These are phyloP conservation scores for Saccostrea glomerata DNA, from an alignment of 1,140 invertebrate species.

Conservation along the genomic window DNA sequence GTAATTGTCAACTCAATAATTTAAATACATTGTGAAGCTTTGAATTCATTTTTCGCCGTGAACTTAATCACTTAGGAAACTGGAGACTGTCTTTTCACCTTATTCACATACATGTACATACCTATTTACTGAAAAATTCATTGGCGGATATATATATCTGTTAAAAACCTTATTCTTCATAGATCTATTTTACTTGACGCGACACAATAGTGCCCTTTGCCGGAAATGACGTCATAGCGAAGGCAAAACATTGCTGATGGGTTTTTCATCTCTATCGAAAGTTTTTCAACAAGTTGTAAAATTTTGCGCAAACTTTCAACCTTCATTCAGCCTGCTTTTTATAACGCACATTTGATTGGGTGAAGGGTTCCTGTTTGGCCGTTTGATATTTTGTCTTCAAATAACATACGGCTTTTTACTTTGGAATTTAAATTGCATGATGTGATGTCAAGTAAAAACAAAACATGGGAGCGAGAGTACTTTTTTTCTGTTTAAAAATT, in stretches of 20 bases:
- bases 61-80: background rate
- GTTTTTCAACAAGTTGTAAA: conserved; percentile 16
- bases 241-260: conserved; percentile 11
- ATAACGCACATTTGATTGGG: conserved; percentile 5
- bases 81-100: background rate
- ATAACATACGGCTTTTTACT: conserved; percentile 16
- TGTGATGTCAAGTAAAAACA: background rate
- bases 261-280: conserved; percentile 29
- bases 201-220: background rate
- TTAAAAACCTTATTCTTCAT: too few species aligned
- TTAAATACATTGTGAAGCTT: background rate
- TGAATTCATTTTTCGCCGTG: background rate
- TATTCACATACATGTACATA: background rate
- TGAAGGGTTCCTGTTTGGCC: conserved; percentile 18
- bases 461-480: background rate
- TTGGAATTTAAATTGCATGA: conserved; percentile 10
- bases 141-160: too few species aligned
- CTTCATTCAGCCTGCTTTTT: background rate
- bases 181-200: background rate
- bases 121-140: conserved; percentile 9
- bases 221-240: conserved; percentile 13
- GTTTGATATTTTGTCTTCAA: conserved; percentile 5
- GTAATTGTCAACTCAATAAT: background rate
- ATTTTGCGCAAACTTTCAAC: conserved; percentile 20
- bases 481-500: background rate